These are phyloP conservation scores for Thecocarcelia acutangulata DNA, from an alignment of 2,888 invertebrate species.

Conservation along the genomic window DNA sequence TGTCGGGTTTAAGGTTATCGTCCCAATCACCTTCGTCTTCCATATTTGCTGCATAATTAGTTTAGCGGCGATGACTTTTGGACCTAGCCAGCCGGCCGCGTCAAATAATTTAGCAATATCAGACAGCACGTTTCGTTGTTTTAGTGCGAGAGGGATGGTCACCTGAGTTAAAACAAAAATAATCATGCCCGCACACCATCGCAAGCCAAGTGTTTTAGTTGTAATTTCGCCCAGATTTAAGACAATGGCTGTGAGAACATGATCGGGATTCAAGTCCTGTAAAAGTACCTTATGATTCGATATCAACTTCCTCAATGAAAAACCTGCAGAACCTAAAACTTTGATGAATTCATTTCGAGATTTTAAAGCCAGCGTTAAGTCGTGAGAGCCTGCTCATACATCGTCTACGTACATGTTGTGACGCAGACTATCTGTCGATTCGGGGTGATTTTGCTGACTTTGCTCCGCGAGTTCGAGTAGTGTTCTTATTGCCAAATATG, in stretches of 20 bases:
- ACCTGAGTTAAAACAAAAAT: no score
- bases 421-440: slow-evolving; percentile 25
- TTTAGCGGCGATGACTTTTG: slow-evolving; percentile 6
- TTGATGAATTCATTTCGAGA: neutral
- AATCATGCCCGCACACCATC: neutral
- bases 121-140: neutral
- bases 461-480: neutral
- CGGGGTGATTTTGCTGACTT: slow-evolving; percentile 33
- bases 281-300: neutral
- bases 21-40: slow-evolving; percentile 22
- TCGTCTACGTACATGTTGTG: neutral
- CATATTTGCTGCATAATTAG: slow-evolving; percentile 25
- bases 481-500: neutral
- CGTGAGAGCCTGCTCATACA: neutral
- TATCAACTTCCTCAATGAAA: neutral
- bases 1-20: neutral
- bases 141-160: no score
- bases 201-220: neutral
- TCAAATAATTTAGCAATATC: neutral
- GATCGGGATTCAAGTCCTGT: neutral
- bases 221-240: neutral
- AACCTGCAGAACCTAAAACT: neutral
- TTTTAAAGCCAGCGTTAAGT: neutral
- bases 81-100: neutral
- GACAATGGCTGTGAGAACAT: neutral